Conservation (phyloP, 2,888 invertebrate genomes). For the Rhagonycha fulva region DNA sequence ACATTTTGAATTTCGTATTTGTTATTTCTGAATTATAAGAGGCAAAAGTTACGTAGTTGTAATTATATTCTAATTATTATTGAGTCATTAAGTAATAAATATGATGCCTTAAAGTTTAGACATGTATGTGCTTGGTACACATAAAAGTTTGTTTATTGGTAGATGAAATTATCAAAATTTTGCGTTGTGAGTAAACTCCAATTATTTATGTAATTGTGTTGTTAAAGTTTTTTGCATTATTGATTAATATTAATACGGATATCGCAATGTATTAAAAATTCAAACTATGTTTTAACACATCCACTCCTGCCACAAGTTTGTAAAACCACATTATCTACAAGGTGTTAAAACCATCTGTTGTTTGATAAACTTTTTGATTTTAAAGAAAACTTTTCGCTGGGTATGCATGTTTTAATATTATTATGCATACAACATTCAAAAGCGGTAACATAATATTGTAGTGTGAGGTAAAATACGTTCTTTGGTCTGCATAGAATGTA, state of each 20-base stretch:
- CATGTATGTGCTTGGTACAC: too few relatives aligned
- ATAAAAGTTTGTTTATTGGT: not conserved
- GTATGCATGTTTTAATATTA: conserved; percentile 29
- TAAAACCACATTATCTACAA: conserved; percentile 11
- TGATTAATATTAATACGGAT: not conserved
- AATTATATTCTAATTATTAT: too few relatives aligned
- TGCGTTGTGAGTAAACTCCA: not conserved
- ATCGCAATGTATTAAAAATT: not conserved
- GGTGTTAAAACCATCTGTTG: conserved; percentile 26
- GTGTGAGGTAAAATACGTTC: conserved; percentile 32
- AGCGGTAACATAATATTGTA: conserved; percentile 28
- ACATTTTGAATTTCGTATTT: too few relatives aligned
- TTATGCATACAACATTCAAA: conserved; percentile 31
- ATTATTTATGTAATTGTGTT: not conserved
- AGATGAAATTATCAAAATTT: not conserved
- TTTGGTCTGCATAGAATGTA: conserved; percentile 30
- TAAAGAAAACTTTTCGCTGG: conserved; percentile 14
- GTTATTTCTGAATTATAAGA: too few relatives aligned
- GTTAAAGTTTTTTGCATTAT: not conserved
- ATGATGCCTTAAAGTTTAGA: too few relatives aligned
- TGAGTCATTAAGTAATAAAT: too few relatives aligned
- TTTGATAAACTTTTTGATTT: conserved; percentile 23
- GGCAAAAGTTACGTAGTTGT: too few relatives aligned
- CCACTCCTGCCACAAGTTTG: conserved; percentile 4
- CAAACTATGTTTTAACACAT: not conserved